Evolutionary conservation across 2,888 invertebrate species (phyloP), one percentile per base, ranked within the genome.

Genomic region (Lasiommata megera): DNA sequence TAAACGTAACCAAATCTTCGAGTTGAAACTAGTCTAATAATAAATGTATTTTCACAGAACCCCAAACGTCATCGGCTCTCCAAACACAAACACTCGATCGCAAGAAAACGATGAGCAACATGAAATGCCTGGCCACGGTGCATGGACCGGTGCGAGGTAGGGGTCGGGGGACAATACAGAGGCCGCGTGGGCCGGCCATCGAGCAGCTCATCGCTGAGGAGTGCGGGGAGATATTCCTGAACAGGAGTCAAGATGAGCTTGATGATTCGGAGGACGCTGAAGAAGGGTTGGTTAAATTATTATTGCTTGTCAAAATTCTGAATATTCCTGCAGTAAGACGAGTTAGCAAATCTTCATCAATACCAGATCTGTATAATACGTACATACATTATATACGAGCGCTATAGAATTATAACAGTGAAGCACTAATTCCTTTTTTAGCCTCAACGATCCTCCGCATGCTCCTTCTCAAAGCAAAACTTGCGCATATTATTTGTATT

Each of bases 241-340:
- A 81, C 43, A 80, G 88, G 40, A 83, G 91, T 65, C 84, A 92
- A 56, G 93, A 93, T 28, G 93, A 93, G 41, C 73, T 92, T 0
- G 93, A 93, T 23, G 93, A 93, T 66, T 91, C 91, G 0, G 93
- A 93, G 60, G 93, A 94, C 68, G 89, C 88, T 64, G 93, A 93
- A 65, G 91, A 91, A 70, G 75, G 77, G 91, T 91, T n/a, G 14
- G 37, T 16, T 46, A n/a, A 38, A n/a, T 36, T 18, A 6, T 2
- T 5, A 23, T 23, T 23, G 23, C 23, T 23, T 23, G n/a, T n/a
- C n/a, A n/a, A 23, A 23, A 23, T 23, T 23, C 2, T 23, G 23
- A 23, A 23, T 23, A 3, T 2, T 5, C 23, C 5, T 3, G 23
- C 11, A 31, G 31, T 1, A 31, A 31, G 11, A 3, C 3, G 9